Conservation (phyloP, 2,797 vertebrate species). For the Philypnodon macrostomus region DNA sequence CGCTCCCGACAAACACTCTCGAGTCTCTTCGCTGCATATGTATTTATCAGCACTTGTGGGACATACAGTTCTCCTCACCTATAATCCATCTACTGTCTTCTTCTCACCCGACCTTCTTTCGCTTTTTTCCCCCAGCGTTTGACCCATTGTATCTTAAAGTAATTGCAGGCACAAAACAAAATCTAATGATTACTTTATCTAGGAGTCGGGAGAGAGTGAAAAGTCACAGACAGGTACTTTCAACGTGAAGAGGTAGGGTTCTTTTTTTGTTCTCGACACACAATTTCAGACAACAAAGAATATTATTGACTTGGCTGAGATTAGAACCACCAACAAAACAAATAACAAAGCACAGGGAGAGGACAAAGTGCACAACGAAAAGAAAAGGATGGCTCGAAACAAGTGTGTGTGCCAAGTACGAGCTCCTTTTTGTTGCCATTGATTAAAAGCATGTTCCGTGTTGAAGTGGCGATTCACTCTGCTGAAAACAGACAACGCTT, state of each 20-base stretch:
- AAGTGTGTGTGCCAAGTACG: constrained; percentile 58
- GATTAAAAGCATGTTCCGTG: constrained; percentile 74
- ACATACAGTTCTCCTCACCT: constrained; percentile 67
- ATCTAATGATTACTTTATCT: constrained; percentile 86
- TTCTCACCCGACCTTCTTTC: constrained; percentile 56
- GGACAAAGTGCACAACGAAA: constrained; percentile 77
- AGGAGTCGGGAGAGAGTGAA: constrained; percentile 72
- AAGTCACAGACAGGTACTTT: constrained; percentile 82
- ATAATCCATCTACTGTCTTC: constrained; percentile 75
- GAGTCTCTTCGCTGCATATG: constrained; percentile 68
- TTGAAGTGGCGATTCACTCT: constrained; percentile 45
- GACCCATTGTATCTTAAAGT: constrained; percentile 81
- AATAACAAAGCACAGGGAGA: constrained; percentile 77
- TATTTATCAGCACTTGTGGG: constrained; percentile 77
- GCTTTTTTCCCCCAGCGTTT: constrained; percentile 72
- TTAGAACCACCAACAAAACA: constrained; percentile 85
- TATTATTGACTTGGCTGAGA: constrained; percentile 85
- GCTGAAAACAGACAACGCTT: constrained; percentile 17
- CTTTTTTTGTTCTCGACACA: constrained; percentile 76
- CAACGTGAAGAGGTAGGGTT: constrained; percentile 74
- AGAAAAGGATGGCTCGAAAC: constrained; percentile 68
- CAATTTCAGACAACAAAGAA: constrained; percentile 85
- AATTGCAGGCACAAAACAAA: constrained; percentile 83
- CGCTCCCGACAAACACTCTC: constrained; percentile 54
- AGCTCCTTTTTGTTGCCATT: constrained; percentile 73